These are phyloP conservation scores for Nomada goodeniana DNA, from an alignment of 2,888 invertebrate genomes.

Conservation along the genomic window DNA sequence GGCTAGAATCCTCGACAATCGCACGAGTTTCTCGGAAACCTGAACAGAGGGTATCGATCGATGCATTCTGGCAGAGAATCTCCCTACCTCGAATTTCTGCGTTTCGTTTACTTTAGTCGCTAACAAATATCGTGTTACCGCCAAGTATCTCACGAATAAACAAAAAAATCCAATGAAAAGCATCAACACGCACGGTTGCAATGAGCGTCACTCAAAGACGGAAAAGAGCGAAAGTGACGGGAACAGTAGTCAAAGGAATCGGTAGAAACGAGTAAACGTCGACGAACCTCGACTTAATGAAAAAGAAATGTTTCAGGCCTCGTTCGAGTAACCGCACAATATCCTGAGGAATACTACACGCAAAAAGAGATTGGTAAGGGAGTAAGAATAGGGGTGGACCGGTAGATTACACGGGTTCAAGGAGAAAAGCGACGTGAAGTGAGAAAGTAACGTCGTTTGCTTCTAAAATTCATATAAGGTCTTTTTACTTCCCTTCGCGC, in stretches of 20 bases:
- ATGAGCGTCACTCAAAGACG: not conserved
- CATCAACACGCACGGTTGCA: no score
- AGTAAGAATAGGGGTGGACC: not conserved
- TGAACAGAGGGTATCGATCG: not conserved
- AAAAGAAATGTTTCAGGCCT: slow-evolving; percentile 8
- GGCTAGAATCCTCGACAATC: not conserved
- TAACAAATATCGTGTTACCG: not conserved
- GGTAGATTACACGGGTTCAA: not conserved
- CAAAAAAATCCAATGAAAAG: not conserved
- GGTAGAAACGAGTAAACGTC: slow-evolving; percentile 2
- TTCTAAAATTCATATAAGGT: no score
- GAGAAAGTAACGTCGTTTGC: not conserved
- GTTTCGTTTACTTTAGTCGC: not conserved
- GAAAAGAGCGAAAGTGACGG: not conserved
- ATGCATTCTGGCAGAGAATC: not conserved
- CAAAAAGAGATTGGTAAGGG: not conserved
- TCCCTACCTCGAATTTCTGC: not conserved
- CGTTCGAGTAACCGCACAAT: not conserved
- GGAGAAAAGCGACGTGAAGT: not conserved
- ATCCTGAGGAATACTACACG: slow-evolving; percentile 13
- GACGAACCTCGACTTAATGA: slow-evolving; percentile 26
- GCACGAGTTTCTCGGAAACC: not conserved
- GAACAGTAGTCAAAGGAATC: slow-evolving; percentile 3
- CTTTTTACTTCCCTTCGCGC: no score
- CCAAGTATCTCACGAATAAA: not conserved